Evolutionary conservation across 2,888 invertebrate species (phyloP).

Genomic region (Galerucella pusilla): DNA sequence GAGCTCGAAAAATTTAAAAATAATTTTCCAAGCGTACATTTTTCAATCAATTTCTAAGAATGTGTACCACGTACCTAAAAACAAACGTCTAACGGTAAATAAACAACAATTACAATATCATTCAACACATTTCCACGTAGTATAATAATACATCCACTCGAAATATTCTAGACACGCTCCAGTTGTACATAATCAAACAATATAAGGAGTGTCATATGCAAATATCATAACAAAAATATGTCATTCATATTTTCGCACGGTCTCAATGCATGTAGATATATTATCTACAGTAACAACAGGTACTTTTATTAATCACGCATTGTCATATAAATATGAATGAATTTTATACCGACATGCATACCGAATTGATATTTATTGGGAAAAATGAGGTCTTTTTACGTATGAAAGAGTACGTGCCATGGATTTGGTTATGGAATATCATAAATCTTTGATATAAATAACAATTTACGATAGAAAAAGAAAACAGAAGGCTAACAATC

Average conservation of each 20-base stretch:
- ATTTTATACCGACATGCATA: conserved; percentile 44
- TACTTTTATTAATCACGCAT: conserved; percentile 49
- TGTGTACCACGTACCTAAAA: conserved; percentile 7
- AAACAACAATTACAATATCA: background rate
- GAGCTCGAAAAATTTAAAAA: too few species aligned
- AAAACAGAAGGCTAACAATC: too few species aligned
- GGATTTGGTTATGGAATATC: background rate
- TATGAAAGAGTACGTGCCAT: conserved; percentile 11
- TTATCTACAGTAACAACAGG: conserved; percentile 51
- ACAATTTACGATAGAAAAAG: too few species aligned
- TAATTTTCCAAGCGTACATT: background rate
- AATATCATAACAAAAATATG: conserved; percentile 56
- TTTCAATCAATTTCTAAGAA: background rate
- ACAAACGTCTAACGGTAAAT: conserved; percentile 8
- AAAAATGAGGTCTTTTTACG: conserved; percentile 33
- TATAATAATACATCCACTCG: conserved; percentile 32
- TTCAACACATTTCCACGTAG: conserved; percentile 14
- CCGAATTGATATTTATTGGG: conserved; percentile 41
- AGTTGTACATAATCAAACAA: conserved; percentile 52
- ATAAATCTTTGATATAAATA: background rate
- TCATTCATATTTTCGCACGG: conserved; percentile 60
- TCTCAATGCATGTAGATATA: conserved; percentile 49
- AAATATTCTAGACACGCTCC: conserved; percentile 44
- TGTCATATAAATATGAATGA: conserved; percentile 56
- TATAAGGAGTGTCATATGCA: conserved; percentile 53